Conservation (phyloP, 2,888 invertebrate species). For the Peribatodes rhomboidaria region DNA sequence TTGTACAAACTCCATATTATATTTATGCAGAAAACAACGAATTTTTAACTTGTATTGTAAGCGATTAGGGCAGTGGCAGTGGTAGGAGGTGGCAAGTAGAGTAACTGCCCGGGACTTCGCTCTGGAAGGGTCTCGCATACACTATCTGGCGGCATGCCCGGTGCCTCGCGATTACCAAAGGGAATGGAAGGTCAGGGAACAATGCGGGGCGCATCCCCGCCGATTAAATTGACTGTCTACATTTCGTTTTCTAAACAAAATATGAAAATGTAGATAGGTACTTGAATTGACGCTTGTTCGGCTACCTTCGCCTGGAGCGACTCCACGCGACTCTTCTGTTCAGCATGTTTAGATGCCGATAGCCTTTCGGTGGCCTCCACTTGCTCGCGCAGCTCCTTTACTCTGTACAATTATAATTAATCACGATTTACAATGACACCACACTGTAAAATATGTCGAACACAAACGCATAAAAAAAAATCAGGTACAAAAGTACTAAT, state of each 20-base stretch:
- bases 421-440: neutral
- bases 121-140: too few relatives aligned
- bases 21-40: too few relatives aligned
- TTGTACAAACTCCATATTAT: too few relatives aligned
- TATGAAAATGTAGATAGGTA: constrained; percentile 21
- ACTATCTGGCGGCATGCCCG: too few relatives aligned
- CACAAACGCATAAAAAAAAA: neutral
- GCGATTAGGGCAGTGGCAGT: too few relatives aligned
- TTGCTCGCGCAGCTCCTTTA: constrained; percentile 75
- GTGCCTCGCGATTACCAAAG: too few relatives aligned
- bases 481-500: too few relatives aligned
- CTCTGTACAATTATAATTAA: constrained; percentile 55
- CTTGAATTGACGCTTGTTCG: constrained; percentile 64
- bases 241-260: neutral
- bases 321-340: constrained; percentile 60
- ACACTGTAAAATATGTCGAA: neutral
- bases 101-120: too few relatives aligned
- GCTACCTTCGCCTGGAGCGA: constrained; percentile 72
- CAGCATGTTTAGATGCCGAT: constrained; percentile 54
- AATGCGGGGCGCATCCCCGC: neutral
- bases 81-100: too few relatives aligned
- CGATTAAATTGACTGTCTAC: neutral
- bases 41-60: too few relatives aligned
- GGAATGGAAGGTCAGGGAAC: too few relatives aligned
- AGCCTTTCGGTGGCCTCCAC: constrained; percentile 60